Conservation (phyloP, 2,888 invertebrate species). For the Heliconius ethilla region DNA sequence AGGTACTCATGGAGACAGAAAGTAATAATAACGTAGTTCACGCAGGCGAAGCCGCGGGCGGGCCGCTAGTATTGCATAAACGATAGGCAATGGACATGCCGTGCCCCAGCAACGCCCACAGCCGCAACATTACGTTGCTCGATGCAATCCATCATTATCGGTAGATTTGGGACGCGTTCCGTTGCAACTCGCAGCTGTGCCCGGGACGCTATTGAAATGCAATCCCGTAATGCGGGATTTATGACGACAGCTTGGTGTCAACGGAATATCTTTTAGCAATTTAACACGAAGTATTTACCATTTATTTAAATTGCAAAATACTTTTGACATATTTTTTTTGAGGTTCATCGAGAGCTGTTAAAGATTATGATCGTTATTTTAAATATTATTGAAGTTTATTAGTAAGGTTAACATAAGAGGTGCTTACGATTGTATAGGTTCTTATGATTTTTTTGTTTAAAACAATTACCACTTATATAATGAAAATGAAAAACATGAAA, state of each 20-base stretch:
- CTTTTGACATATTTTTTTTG: conserved; percentile 13
- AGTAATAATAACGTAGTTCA: too few species aligned
- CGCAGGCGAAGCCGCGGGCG: too few species aligned
- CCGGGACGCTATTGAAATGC: conserved; percentile 37
- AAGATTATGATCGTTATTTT: conserved; percentile 13
- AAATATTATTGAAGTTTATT: not conserved
- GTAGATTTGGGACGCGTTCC: conserved; percentile 65
- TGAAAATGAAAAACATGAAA: conserved; percentile 1
- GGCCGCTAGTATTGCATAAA: conserved; percentile 61
- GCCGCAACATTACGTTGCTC: conserved; percentile 57
- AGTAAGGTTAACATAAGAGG: not conserved
- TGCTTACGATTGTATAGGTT: not conserved
- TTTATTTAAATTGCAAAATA: conserved; percentile 28
- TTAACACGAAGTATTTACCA: conserved; percentile 36
- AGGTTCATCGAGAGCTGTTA: not conserved
- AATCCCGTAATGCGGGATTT: conserved; percentile 42
- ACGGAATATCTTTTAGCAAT: conserved; percentile 36
- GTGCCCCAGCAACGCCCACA: conserved; percentile 73
- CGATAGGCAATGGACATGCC: conserved; percentile 75
- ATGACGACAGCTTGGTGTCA: conserved; percentile 42
- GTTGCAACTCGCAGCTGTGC: conserved; percentile 61
- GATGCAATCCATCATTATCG: conserved; percentile 70
- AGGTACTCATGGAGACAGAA: too few species aligned
- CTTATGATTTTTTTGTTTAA: not conserved
- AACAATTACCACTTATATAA: not conserved